Evolutionary conservation across 2,888 invertebrate genomes (phyloP), one percentile per base, ranked within the genome.

Genomic region (Platypus cylindrus): DNA sequence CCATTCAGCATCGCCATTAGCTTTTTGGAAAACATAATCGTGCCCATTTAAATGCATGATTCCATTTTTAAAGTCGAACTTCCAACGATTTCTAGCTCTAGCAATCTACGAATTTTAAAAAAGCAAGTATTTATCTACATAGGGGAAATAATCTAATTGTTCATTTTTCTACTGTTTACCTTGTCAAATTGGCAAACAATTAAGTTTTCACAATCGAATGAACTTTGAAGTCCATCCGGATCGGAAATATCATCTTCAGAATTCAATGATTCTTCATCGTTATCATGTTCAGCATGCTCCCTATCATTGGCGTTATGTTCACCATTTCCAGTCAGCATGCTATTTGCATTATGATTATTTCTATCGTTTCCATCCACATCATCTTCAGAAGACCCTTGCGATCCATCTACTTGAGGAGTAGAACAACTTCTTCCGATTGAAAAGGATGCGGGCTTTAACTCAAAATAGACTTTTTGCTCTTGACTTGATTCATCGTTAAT

Each of bases 131-230:
- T 29, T n/a, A 26, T 25, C n/a, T 25, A 7, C 5, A 25, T 3
- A 25, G n/a, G 25, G n/a, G n/a, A 25, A 4, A 12, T 25, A 20
- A 8, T 20, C 20, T n/a, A n/a, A n/a, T n/a, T n/a, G n/a, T n/a
- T n/a, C n/a, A n/a, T n/a, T n/a, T n/a, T n/a, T n/a, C n/a, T n/a
- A n/a, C n/a, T n/a, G n/a, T n/a, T n/a, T 29, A 49, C 49, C 43
- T 98, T 98, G 66, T 98, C 98, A 66, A 95, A 98, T 64, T 98
- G 97, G 63, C 98, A 98, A 39, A 98, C 97, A 45, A 98, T 91
- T 38, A 98, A 94, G 71, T 98, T 97, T 51, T 98, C 97, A 32
- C 95, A 94, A 53, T 97, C 97, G 67, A 97, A 97, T 60, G 95
- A 73, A 37, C 47, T 47, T 60, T 94, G 93, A 45, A 80, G 73